phyloP scores from a whole-genome alignment of 53 echinoderm and acorn worm species.

The Glandiceps talaboti region DNA sequence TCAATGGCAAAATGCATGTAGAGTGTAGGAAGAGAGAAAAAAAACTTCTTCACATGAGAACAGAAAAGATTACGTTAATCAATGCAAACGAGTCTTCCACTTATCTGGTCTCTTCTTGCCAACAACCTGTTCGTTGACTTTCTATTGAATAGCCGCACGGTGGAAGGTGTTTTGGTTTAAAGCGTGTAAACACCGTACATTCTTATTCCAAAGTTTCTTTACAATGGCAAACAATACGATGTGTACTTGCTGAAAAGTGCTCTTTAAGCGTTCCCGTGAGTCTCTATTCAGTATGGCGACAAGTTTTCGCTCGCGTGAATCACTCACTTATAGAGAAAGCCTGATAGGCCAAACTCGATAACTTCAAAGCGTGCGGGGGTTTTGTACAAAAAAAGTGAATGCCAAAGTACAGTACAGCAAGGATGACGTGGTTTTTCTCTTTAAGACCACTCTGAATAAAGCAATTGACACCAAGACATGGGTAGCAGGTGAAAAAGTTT shows the following conservation, averaged over 20 bases:
- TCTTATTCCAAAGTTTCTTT: not conserved
- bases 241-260: not conserved
- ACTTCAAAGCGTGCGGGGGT: not conserved
- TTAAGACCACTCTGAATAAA: not conserved
- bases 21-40: no score
- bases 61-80: no score
- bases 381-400: not conserved
- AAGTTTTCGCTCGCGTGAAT: slow-evolving; percentile 13
- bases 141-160: not conserved
- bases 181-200: not conserved
- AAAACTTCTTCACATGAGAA: no score
- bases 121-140: not conserved
- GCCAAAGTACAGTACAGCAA: not conserved
- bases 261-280: not conserved
- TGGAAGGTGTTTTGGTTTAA: not conserved
- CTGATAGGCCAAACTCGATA: not conserved
- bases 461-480: not conserved
- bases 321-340: not conserved
- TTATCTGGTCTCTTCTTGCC: no score
- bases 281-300: slow-evolving; percentile 4
- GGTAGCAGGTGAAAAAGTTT: not conserved
- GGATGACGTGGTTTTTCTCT: not conserved
- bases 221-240: not conserved
- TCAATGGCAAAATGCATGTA: no score
- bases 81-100: no score